phyloP scores from a whole-genome alignment of 2,113 vertebrate genomes.

The Tamias sibiricus region DNA sequence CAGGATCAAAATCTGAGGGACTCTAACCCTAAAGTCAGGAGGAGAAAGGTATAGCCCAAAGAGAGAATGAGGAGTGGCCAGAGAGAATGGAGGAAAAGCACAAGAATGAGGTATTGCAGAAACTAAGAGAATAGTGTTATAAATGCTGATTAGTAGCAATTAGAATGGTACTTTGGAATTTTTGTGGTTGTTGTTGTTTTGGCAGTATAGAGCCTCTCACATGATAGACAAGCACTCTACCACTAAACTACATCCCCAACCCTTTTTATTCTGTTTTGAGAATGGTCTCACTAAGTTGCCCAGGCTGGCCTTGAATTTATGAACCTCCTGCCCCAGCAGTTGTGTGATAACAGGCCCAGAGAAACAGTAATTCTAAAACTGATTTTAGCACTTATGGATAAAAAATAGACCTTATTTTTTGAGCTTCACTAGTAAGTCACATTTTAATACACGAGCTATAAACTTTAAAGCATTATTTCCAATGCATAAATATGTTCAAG shows the following conservation, averaged over 20 bases:
- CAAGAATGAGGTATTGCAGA: not conserved
- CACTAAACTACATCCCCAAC: not conserved
- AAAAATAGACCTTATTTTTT: not conserved
- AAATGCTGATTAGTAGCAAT: not conserved
- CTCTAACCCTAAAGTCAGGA: not conserved
- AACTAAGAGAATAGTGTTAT: not conserved
- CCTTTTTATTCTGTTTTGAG: not conserved
- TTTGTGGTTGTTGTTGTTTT: not conserved
- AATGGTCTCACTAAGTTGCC: not conserved
- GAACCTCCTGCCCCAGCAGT: not conserved
- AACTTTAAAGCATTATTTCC: conserved; percentile 14
- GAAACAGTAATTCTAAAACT: not conserved
- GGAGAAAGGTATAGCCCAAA: not conserved
- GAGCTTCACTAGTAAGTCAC: not conserved
- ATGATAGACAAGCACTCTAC: too few species aligned
- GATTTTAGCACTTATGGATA: not conserved
- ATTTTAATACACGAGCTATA: conserved; percentile 13
- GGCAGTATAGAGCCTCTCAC: too few species aligned
- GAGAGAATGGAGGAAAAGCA: not conserved
- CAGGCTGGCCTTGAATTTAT: not conserved
- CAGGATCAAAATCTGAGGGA: not conserved
- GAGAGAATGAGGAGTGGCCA: not conserved
- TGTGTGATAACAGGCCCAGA: not conserved
- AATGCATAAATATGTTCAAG: conserved; percentile 29
- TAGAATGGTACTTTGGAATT: not conserved